Evolutionary conservation across 1,140 invertebrate species (phyloP).

Genomic region (Plectrocnemia conspersa): DNA sequence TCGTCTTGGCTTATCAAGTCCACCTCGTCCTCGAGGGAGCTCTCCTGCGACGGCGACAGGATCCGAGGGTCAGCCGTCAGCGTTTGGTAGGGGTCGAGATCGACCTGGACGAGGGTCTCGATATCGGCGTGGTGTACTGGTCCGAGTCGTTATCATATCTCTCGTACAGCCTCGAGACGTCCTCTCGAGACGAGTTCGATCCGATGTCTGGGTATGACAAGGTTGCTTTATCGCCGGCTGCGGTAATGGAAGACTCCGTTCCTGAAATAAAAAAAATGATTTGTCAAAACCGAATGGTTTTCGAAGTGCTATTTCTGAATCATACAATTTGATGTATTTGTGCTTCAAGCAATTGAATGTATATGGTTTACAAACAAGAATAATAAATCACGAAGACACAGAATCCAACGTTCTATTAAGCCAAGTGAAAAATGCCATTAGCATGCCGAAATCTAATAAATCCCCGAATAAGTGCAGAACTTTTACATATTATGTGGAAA

Average conservation of each 20-base stretch:
- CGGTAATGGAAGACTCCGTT: constrained; percentile 15
- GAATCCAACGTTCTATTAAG: constrained; percentile 9
- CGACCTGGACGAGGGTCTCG: neutral
- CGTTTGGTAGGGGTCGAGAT: neutral
- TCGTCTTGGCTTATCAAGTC: constrained; percentile 7
- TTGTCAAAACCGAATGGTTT: neutral
- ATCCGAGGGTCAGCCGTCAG: neutral
- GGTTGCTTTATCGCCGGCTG: neutral
- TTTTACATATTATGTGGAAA: too few species aligned
- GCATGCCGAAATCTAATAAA: too few species aligned
- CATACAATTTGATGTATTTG: constrained; percentile 7
- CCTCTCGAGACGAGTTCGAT: neutral
- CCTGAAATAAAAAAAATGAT: constrained; percentile 20
- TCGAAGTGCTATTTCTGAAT: constrained; percentile 6
- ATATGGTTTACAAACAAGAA: constrained; percentile 5
- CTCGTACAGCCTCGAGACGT: neutral
- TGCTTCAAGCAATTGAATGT: constrained; percentile 7
- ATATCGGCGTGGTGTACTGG: constrained; percentile 6
- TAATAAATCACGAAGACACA: constrained; percentile 12
- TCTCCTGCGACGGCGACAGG: neutral
- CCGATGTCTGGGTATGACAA: neutral
- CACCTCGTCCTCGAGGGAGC: neutral
- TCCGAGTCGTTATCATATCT: constrained; percentile 2
- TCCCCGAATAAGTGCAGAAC: too few species aligned
- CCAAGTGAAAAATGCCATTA: constrained; percentile 5